Evolutionary conservation across 2,113 vertebrate species (phyloP).

Genomic region (Hemiprocne comata): DNA sequence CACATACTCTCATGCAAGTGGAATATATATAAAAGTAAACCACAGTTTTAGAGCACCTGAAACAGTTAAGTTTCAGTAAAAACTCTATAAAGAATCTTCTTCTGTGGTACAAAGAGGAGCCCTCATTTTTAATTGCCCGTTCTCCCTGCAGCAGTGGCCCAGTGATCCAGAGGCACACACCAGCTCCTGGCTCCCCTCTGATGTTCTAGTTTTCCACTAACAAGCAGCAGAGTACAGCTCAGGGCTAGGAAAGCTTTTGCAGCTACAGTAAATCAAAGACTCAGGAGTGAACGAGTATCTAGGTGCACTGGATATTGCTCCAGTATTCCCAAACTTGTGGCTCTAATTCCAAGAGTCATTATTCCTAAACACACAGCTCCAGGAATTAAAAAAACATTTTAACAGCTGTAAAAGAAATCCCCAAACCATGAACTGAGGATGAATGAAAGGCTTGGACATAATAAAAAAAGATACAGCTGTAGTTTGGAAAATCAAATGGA

Average conservation of each 20-base stretch:
- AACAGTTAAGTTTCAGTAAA: background rate
- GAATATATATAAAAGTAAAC: background rate
- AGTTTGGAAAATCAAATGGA: background rate
- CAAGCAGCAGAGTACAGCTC: background rate
- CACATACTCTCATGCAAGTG: background rate
- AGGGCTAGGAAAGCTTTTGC: background rate
- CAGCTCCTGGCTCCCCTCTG: background rate
- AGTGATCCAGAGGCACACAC: fast-evolving
- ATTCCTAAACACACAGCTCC: background rate
- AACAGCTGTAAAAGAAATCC: background rate
- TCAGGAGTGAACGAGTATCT: fast-evolving
- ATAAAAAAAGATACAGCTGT: background rate
- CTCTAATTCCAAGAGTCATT: background rate
- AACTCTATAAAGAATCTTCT: background rate
- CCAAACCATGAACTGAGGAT: background rate
- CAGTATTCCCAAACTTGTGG: background rate
- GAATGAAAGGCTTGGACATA: background rate
- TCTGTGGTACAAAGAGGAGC: background rate
- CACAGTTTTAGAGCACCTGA: background rate
- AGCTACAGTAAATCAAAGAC: background rate
- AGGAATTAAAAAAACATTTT: background rate
- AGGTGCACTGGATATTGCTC: background rate
- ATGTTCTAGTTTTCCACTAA: background rate
- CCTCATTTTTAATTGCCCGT: background rate
- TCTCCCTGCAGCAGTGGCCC: background rate